Evolutionary conservation across 1,140 invertebrate species (phyloP), one percentile per base, ranked within the genome.

Genomic region (Agrypnia vestita): DNA sequence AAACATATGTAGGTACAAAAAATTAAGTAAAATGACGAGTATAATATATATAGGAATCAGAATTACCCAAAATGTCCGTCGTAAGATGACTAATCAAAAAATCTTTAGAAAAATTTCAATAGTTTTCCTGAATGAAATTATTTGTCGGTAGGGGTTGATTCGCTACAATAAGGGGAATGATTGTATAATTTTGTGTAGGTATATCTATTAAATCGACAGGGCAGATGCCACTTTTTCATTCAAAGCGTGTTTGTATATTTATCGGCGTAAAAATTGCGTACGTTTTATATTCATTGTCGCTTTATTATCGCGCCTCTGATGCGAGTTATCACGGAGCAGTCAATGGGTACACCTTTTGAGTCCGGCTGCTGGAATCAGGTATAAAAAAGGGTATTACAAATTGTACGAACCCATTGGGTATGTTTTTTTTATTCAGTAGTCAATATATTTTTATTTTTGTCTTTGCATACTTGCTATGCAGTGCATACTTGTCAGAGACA

Each of bases 51-150:
- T n/a, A 59, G 9, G 21, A 59, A 8, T 59, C 55, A 59, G 11
- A 15, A 17, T 59, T 21, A 59, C 13, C 15, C 10, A 21, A 59
- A 59, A 59, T 59, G 15, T 21, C 55, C 13, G 15, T 21, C 9
- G 61, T 12, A 25, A 13, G 25, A 49, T 69, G 64, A 69, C 64
- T n/a, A 69, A 69, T 69, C 64, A 69, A 49, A 69, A 69, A 9
- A n/a, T 47, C 35, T n/a, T 15, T 25, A 11, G n/a, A 69, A 17
- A n/a, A n/a, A n/a, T 11, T 15, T 47, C 12, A 47, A 69, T 47
- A 15, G 64, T n/a, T 47, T 43, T 69, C 9, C 43, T n/a, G 46
- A 17, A 69, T 69, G n/a, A 21, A 69, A 69, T 69, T 46, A 69
- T 69, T 69, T 47, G 64, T 69, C 64, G 43, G 61, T 17, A 47